Base-by-base conservation (phyloP, 2,797 vertebrate genomes). In the Muraenolepis orangiensis region DNA sequence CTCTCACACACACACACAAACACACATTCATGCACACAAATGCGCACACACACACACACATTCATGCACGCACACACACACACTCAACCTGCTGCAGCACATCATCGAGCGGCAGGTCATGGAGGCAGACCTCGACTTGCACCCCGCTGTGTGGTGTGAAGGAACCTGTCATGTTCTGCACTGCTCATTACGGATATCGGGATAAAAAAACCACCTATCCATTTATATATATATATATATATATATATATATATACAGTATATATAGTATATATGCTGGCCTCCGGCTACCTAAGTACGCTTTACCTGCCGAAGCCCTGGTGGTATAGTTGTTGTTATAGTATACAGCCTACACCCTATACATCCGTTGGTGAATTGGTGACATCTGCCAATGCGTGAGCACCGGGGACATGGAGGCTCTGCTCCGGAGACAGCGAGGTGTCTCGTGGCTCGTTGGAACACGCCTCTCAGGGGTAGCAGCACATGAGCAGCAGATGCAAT, bases 401-500 rank as follows among this genome's bases (percentile, higher is more conserved):
- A n/a, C n/a, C n/a, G n/a, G n/a, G n/a, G n/a, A n/a, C n/a, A n/a
- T n/a, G n/a, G n/a, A n/a, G n/a, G n/a, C n/a, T 75, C 46, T 66
- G 78, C 6, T 28, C 66, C 57, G 57, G 70, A 84, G 74, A 75
- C 81, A 61, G 70, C 71, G 78, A n/a, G 79, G 72, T 71, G 36
- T 38, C 36, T 76, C 72, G 74, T 74, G 72, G 74, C 74, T 78
- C 76, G 71, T 71, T 80, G 76, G 82, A 73, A 70, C 86, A 75
- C 76, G 82, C 73, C 78, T 80, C 75, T 82, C 76, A 81, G 82
- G 82, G 85, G 85, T 82, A 85, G 81, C 83, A 87, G 82, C 69
- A 84, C 84, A 85, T 80, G 83, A 87, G 79, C 85, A 86, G 79
- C 84, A 81, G 80, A 85, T 83, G 81, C 70, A 81, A 88, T 66